Evolutionary conservation across 2,888 invertebrate genomes (phyloP).

Genomic region (Epirrita christyi): DNA sequence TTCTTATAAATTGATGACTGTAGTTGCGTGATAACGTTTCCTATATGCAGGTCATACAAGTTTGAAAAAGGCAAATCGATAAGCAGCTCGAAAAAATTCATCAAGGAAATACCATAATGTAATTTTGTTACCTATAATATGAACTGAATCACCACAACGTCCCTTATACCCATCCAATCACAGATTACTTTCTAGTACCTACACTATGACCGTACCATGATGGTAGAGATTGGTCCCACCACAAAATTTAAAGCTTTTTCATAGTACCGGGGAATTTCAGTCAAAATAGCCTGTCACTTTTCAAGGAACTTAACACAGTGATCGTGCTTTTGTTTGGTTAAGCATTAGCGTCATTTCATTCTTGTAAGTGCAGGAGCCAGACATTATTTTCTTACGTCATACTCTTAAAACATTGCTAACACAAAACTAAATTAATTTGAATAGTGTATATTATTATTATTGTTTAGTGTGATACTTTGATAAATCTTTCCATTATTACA

Average conservation of each 20-base stretch:
- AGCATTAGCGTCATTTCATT: not conserved
- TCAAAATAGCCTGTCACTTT: not conserved
- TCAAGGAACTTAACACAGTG: not conserved
- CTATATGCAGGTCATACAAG: too few species aligned
- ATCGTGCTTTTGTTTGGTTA: not conserved
- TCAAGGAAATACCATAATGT: not conserved
- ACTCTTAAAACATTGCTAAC: too few species aligned
- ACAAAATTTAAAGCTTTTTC: not conserved
- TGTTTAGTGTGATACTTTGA: too few species aligned
- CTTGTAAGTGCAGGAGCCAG: not conserved
- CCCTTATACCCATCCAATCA: not conserved
- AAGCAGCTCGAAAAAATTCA: not conserved
- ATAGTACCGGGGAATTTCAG: not conserved
- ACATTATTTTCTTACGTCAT: too few species aligned
- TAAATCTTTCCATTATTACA: too few species aligned
- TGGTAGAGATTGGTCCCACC: not conserved
- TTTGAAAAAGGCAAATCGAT: not conserved
- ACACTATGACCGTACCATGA: not conserved
- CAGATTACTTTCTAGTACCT: not conserved
- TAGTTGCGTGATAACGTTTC: too few species aligned
- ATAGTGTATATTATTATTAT: too few species aligned
- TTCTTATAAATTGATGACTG: too few species aligned
- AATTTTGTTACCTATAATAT: conserved; percentile 3
- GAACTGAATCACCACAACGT: not conserved
- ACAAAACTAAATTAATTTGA: too few species aligned